These are phyloP conservation scores for Anser brachyrhynchus DNA, from an alignment of 2,113 vertebrate species.

Conservation along the genomic window DNA sequence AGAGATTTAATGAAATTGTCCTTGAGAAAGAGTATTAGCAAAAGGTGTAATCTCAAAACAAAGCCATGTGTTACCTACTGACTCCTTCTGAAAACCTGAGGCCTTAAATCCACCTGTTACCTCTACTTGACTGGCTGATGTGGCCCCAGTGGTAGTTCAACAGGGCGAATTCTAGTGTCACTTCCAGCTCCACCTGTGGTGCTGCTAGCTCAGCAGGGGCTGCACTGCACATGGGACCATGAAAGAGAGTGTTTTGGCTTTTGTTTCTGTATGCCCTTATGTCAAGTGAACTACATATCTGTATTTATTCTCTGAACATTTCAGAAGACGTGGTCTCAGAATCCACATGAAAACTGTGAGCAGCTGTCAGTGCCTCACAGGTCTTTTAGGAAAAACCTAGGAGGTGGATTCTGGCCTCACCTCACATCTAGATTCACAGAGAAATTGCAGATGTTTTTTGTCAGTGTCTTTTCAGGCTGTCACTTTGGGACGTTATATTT, in stretches of 20 bases:
- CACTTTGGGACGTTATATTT: background rate
- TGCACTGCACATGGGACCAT: background rate
- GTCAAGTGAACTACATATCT: background rate
- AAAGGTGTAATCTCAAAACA: background rate
- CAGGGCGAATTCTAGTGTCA: background rate
- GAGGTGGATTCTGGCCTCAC: background rate
- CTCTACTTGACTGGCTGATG: background rate
- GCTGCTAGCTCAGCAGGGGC: background rate
- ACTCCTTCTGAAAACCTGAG: background rate
- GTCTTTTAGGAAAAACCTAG: background rate
- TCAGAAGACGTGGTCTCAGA: background rate
- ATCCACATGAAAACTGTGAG: background rate
- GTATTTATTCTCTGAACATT: background rate
- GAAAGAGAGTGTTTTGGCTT: background rate
- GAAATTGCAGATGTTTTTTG: background rate
- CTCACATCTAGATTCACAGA: background rate
- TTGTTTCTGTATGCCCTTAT: background rate
- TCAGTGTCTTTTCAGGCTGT: background rate
- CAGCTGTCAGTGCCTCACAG: background rate
- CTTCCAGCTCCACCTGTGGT: background rate
- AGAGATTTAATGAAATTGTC: background rate
- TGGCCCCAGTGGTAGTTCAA: background rate
- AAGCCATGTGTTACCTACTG: background rate
- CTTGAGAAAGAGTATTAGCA: background rate
- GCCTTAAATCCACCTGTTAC: background rate